These are phyloP conservation scores for Triplophysa rosa DNA, from an alignment of 2,113 vertebrate genomes.

Conservation along the genomic window DNA sequence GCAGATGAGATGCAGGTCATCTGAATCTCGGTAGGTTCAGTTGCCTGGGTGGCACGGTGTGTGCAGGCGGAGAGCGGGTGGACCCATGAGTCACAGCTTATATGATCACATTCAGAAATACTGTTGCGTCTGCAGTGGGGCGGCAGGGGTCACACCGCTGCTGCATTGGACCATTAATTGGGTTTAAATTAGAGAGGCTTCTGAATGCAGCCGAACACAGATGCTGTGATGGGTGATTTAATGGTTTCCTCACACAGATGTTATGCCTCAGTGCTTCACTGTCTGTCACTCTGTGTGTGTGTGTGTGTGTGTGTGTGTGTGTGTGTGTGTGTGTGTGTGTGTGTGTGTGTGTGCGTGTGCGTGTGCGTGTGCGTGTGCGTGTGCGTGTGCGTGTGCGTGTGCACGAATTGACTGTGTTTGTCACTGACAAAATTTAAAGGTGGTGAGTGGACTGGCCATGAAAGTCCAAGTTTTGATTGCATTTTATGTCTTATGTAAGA, in stretches of 20 bases:
- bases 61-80: background rate
- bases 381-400: constrained; percentile 13
- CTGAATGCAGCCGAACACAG: constrained; percentile 36
- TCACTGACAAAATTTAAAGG: background rate
- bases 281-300: constrained; percentile 19
- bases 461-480: background rate
- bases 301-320: constrained; percentile 7
- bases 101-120: background rate
- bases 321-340: background rate
- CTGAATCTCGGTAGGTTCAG: background rate
- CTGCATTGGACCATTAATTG: constrained; percentile 27
- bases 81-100: constrained; percentile 2
- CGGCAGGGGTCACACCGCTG: background rate
- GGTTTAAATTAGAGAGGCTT: constrained; percentile 35
- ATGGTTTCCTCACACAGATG: constrained; percentile 26
- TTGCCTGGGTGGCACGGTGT: background rate
- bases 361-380: background rate
- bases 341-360: constrained; percentile 20
- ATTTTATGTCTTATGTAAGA: constrained; percentile 29
- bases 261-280: constrained; percentile 26
- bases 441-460: background rate
- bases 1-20: background rate
- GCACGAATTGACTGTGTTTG: background rate
- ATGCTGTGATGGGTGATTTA: constrained; percentile 28
- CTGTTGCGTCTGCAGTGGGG: background rate